These are phyloP conservation scores for Athrips mouffetella DNA, from an alignment of 2,888 invertebrate genomes.

Conservation along the genomic window DNA sequence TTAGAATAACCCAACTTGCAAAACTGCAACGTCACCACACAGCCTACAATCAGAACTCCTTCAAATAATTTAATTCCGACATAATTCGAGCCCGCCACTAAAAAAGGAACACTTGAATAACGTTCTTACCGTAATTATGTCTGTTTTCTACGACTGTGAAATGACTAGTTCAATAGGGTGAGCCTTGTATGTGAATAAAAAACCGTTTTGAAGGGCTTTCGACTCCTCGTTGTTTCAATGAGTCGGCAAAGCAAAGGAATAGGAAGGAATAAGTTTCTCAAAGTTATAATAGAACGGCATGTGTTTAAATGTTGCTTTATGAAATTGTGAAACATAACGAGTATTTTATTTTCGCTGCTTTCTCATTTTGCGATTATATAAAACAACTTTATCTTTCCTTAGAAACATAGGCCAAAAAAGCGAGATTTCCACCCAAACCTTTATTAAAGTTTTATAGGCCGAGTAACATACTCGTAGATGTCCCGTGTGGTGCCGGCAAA, in stretches of 20 bases:
- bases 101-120: conserved; percentile 59
- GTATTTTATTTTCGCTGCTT: too few relatives aligned
- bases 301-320: too few relatives aligned
- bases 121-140: conserved; percentile 60
- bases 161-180: conserved; percentile 67
- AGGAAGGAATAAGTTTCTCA: neutral
- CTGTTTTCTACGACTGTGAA: conserved; percentile 67
- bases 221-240: neutral
- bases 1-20: conserved; percentile 31
- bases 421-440: too few relatives aligned
- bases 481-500: too few relatives aligned
- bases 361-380: too few relatives aligned
- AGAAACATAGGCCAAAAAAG: too few relatives aligned
- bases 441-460: too few relatives aligned
- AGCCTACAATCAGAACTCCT: conserved; percentile 67
- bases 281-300: too few relatives aligned
- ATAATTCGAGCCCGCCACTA: conserved; percentile 64
- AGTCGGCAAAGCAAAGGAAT: neutral
- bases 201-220: neutral
- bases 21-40: conserved; percentile 55
- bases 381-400: too few relatives aligned
- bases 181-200: conserved; percentile 31
- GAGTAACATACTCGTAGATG: too few relatives aligned
- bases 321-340: too few relatives aligned
- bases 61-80: conserved; percentile 68